These are phyloP conservation scores for Yoshiicerus persimilis DNA, from an alignment of 1,140 invertebrate genomes.

Conservation along the genomic window DNA sequence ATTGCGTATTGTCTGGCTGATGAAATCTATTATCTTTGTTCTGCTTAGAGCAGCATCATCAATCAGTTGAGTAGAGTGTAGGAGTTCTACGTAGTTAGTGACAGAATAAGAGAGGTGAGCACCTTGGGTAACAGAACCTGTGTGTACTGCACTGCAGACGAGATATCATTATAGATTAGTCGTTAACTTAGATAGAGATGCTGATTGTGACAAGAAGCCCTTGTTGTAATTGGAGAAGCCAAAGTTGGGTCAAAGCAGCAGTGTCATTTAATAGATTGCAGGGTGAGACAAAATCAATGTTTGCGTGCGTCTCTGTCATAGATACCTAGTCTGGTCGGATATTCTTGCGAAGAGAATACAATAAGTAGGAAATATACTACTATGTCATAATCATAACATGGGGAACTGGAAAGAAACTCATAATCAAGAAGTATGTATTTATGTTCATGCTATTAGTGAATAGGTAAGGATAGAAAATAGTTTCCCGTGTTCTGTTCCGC, in stretches of 20 bases:
- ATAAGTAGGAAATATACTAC: not conserved
- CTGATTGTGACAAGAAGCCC: constrained; percentile 21
- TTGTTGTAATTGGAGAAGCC: constrained; percentile 19
- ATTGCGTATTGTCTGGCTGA: not conserved
- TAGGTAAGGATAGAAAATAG: not conserved
- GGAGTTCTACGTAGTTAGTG: no score
- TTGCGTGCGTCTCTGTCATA: not conserved
- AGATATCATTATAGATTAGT: not conserved
- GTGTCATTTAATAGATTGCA: not conserved
- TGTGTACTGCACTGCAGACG: not conserved
- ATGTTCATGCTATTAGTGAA: not conserved
- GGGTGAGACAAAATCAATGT: constrained; percentile 27
- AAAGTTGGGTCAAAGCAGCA: not conserved
- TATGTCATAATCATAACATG: not conserved
- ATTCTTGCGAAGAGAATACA: not conserved
- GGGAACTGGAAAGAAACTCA: not conserved
- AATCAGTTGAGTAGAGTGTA: not conserved
- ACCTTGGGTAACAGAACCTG: not conserved
- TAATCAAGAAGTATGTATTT: not conserved
- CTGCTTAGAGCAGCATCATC: not conserved
- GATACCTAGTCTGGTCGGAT: not conserved
- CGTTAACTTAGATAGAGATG: not conserved
- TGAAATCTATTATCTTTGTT: not conserved
- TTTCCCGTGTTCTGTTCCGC: not conserved
- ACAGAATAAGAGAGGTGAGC: not conserved